These are phyloP conservation scores for Trimorus sp. DNA, from an alignment of 2,888 invertebrate species.

Conservation along the genomic window DNA sequence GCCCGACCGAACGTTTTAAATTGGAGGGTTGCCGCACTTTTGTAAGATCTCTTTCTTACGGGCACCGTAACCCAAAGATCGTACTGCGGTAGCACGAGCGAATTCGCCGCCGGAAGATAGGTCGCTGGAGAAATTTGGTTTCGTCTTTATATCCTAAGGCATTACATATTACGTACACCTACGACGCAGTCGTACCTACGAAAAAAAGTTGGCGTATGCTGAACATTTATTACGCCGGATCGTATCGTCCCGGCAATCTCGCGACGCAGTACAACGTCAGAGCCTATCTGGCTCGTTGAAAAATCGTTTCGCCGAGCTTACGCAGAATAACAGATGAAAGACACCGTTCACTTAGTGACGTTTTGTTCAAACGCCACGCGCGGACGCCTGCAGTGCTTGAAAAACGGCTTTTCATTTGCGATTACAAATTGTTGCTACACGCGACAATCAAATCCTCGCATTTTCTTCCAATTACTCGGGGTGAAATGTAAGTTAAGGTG, in stretches of 20 bases:
- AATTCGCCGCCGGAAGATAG: conserved; percentile 32
- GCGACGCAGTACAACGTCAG: conserved; percentile 61
- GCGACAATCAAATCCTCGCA: no score
- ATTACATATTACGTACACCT: conserved; percentile 49
- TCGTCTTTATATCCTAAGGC: conserved; percentile 39
- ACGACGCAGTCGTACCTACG: conserved; percentile 18
- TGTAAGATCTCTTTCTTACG: conserved; percentile 51
- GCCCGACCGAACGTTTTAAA: conserved; percentile 51
- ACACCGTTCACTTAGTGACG: conserved; percentile 5
- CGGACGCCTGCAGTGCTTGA: no score
- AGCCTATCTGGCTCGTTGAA: conserved; percentile 67
- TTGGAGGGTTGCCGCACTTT: conserved; percentile 53
- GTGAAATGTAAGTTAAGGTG: no score
- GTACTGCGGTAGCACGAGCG: conserved; percentile 38
- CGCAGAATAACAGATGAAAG: conserved; percentile 18
- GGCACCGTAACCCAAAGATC: conserved; percentile 48
- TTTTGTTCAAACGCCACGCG: conserved; percentile 1
- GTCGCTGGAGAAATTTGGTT: conserved; percentile 40
- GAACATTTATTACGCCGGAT: conserved; percentile 69
- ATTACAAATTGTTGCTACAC: background rate
- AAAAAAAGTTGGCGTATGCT: conserved; percentile 39
- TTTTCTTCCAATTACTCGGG: no score
- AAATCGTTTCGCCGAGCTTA: conserved; percentile 65
- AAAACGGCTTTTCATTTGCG: background rate
- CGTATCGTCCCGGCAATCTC: conserved; percentile 63